These are phyloP conservation scores for Acanthurus leucopareius DNA, from an alignment of 2,797 vertebrate genomes.

Conservation along the genomic window DNA sequence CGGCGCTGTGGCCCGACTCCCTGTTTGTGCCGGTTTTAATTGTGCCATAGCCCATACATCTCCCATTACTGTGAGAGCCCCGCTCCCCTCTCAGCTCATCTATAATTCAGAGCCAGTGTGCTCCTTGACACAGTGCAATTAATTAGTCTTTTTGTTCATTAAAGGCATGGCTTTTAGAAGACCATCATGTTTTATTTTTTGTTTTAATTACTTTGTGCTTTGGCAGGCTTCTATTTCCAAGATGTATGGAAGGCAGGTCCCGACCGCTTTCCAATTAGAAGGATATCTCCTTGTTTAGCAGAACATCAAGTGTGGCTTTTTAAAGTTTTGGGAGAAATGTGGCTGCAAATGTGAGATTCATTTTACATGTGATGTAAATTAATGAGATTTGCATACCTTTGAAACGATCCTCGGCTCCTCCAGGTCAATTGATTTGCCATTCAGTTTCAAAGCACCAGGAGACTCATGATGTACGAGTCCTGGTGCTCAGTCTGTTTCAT, in stretches of 20 bases:
- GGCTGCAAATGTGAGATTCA: neutral
- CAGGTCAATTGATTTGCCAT: conserved; percentile 52
- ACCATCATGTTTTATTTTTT: conserved; percentile 81
- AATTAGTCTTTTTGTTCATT: conserved; percentile 85
- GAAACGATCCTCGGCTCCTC: conserved; percentile 33
- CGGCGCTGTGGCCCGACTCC: neutral
- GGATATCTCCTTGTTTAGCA: conserved; percentile 53
- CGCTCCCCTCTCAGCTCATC: conserved; percentile 66
- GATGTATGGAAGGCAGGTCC: conserved; percentile 56
- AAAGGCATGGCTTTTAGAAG: conserved; percentile 76
- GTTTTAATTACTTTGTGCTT: conserved; percentile 77
- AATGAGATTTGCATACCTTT: conserved; percentile 63
- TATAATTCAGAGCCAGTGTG: conserved; percentile 75
- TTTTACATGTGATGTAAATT: conserved; percentile 30
- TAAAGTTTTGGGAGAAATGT: conserved; percentile 4
- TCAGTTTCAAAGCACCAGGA: conserved; percentile 29
- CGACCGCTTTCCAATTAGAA: conserved; percentile 64
- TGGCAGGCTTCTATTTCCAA: conserved; percentile 69
- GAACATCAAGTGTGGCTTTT: conserved; percentile 30
- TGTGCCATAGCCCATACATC: conserved; percentile 41
- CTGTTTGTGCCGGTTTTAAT: conserved; percentile 18
- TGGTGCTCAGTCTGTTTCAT: conserved; percentile 21
- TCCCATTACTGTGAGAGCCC: conserved; percentile 55
- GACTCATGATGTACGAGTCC: too few species aligned
- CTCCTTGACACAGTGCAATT: conserved; percentile 78